A percentile compares a stretch with the other conserved stretches of the same genome.
Conservation (phyloP, 2,888 invertebrate genomes). For the Lamellibrachia columna region DNA sequence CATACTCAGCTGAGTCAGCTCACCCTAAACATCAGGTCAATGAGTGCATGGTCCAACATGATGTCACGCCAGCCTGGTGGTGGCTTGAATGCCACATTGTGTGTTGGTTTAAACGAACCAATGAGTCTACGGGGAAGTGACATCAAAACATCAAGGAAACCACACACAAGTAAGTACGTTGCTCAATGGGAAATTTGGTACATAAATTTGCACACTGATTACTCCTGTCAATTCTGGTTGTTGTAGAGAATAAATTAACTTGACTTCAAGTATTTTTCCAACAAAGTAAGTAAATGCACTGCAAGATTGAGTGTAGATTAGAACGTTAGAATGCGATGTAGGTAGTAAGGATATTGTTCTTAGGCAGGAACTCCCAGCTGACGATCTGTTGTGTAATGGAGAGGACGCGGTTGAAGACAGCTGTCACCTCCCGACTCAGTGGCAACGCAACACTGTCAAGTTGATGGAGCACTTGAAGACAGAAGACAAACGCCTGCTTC, state of each 20-base stretch:
- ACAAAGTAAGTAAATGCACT: background rate
- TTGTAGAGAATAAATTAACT: background rate
- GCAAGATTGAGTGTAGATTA: too few relatives aligned
- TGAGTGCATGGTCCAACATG: slow-evolving; percentile 78
- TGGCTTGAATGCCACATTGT: slow-evolving; percentile 73
- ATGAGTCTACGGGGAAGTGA: slow-evolving; percentile 76
- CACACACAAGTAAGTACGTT: background rate
- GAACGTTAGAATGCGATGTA: background rate
- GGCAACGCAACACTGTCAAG: slow-evolving; percentile 69
- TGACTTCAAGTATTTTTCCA: background rate
- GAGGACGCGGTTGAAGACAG: slow-evolving; percentile 67
- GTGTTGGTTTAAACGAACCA: slow-evolving; percentile 74
- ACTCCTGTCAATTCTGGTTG: background rate
- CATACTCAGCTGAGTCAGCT: slow-evolving; percentile 38
- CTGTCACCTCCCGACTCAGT: slow-evolving; percentile 56
- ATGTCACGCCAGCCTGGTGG: slow-evolving; percentile 79
- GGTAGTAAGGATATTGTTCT: slow-evolving; percentile 69
- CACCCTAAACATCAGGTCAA: slow-evolving; percentile 82
- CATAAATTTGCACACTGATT: background rate
- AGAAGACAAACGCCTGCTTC: slow-evolving; percentile 81
- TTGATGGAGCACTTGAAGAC: slow-evolving; percentile 73
- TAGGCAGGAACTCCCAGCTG: slow-evolving; percentile 83
- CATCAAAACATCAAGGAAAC: background rate
- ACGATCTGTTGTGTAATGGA: slow-evolving; percentile 81
- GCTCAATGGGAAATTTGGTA: background rate